These are phyloP conservation scores for Polydrusus tereticollis DNA, from an alignment of 2,888 invertebrate species.

Conservation along the genomic window DNA sequence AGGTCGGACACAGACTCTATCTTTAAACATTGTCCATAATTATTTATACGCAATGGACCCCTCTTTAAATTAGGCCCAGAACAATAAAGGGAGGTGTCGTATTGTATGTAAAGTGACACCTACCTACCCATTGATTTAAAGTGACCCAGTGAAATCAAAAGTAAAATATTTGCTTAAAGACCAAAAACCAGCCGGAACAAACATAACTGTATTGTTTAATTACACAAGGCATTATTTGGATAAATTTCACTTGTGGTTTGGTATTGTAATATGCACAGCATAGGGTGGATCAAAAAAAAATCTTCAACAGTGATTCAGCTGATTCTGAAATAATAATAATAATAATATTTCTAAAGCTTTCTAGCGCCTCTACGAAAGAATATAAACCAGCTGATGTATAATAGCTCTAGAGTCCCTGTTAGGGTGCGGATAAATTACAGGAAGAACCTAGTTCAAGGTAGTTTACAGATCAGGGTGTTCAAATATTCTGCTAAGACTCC, in stretches of 20 bases:
- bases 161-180: constrained; percentile 51
- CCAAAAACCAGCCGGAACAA: constrained; percentile 49
- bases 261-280: constrained; percentile 28
- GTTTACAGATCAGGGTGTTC: too few relatives aligned
- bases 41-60: constrained; percentile 44
- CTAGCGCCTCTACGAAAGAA: too few relatives aligned
- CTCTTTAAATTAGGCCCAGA: constrained; percentile 30
- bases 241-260: constrained; percentile 48
- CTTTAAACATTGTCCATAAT: constrained; percentile 24
- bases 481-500: too few relatives aligned
- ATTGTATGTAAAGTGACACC: constrained; percentile 51
- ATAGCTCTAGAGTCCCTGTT: too few relatives aligned
- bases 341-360: too few relatives aligned
- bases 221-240: constrained; percentile 49
- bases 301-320: background rate
- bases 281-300: constrained; percentile 24
- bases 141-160: constrained; percentile 52
- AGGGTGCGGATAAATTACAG: too few relatives aligned
- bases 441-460: too few relatives aligned
- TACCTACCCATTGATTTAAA: constrained; percentile 42
- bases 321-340: too few relatives aligned
- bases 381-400: too few relatives aligned
- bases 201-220: constrained; percentile 51
- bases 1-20: constrained; percentile 18
- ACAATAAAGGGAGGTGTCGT: constrained; percentile 47